A percentile compares a stretch with the other conserved stretches of the same genome.
phyloP scores from a whole-genome alignment of 2,888 invertebrate species.

The Agrenia bidenticulata region DNA sequence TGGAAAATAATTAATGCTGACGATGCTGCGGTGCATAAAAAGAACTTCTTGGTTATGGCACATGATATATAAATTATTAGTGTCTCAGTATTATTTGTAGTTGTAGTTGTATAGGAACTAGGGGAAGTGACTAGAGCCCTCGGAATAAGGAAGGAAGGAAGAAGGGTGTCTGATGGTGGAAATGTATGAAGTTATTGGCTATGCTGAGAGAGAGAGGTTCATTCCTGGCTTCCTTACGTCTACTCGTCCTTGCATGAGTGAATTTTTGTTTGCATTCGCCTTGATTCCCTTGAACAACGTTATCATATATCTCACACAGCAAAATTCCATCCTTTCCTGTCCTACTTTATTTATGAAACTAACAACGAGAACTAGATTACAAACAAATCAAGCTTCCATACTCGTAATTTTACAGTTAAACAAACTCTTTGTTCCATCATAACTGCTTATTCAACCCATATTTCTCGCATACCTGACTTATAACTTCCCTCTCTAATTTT shows the following conservation, averaged over 20 bases:
- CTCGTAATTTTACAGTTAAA: constrained; percentile 22
- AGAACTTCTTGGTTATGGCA: background rate
- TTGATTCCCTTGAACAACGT: constrained; percentile 17
- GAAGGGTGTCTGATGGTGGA: no score
- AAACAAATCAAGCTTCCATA: constrained; percentile 16
- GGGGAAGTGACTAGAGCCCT: no score
- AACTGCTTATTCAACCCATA: constrained; percentile 3
- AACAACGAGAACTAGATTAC: constrained; percentile 7
- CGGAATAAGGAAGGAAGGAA: no score
- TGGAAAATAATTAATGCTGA: background rate
- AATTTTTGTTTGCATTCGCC: constrained; percentile 21
- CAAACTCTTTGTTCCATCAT: constrained; percentile 7
- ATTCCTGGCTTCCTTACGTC: constrained; percentile 7
- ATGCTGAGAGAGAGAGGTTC: no score
- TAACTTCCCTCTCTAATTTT: no score
- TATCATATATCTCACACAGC: constrained; percentile 9
- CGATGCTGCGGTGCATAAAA: background rate
- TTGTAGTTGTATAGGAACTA: no score
- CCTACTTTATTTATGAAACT: constrained; percentile 15
- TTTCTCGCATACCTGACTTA: no score
- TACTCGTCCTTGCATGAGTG: constrained; percentile 17
- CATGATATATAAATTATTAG: background rate
- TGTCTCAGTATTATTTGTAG: background rate
- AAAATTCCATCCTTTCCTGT: background rate
- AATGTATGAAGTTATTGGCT: no score